Evolutionary conservation across 2,113 vertebrate genomes (phyloP).

Genomic region (Labrus mixtus): DNA sequence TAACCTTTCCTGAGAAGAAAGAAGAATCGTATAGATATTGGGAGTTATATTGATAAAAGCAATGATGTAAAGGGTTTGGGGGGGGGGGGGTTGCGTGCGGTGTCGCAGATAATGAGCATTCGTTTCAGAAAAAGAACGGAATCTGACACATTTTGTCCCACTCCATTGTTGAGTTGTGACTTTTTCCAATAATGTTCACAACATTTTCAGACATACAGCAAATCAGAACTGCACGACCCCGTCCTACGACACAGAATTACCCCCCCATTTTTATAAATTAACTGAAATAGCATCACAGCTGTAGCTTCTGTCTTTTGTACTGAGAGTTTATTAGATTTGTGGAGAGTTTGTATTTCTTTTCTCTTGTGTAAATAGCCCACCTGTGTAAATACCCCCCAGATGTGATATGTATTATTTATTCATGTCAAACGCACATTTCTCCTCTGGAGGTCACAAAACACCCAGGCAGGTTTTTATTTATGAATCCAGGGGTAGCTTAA

Average conservation of each 20-base stretch:
- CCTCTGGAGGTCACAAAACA: constrained; percentile 29
- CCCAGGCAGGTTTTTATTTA: constrained; percentile 10
- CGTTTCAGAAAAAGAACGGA: neutral
- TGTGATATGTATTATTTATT: constrained; percentile 81
- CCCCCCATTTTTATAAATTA: constrained; percentile 25
- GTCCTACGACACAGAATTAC: constrained; percentile 53
- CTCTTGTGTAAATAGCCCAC: constrained; percentile 52
- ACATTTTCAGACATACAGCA: neutral
- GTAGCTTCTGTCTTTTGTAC: constrained; percentile 54
- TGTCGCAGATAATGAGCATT: constrained; percentile 35
- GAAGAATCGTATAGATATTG: constrained; percentile 74
- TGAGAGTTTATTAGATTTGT: constrained; percentile 17
- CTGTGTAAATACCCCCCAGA: constrained; percentile 65
- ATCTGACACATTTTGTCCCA: neutral
- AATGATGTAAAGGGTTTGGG: constrained; percentile 49
- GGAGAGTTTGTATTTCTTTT: constrained; percentile 6
- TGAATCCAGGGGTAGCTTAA: constrained; percentile 13
- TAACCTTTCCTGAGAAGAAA: constrained; percentile 80
- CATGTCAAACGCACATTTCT: constrained; percentile 59
- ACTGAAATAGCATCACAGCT: constrained; percentile 40
- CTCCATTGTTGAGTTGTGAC: too few relatives aligned
- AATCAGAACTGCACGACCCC: neutral
- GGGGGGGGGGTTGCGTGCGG: constrained; percentile 51
- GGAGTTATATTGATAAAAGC: constrained; percentile 54
- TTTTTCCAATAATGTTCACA: neutral